Evolutionary conservation across 23 tunicate genomes (phyloP).

Genomic region (Aplidium turbinatum): DNA sequence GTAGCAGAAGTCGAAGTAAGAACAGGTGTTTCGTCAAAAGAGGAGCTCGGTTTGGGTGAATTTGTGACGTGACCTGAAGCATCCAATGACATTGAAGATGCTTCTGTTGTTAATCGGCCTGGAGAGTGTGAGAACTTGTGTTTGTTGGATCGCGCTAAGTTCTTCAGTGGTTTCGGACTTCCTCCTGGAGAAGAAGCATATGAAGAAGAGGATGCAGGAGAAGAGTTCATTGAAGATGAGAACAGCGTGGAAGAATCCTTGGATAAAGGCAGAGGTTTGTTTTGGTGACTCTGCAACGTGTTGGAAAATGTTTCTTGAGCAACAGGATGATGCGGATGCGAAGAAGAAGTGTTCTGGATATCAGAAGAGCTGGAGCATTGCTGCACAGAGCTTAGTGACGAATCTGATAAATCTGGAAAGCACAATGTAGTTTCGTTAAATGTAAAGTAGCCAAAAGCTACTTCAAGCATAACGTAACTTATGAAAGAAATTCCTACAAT

Average conservation of each 20-base stretch:
- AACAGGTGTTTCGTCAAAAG: no score
- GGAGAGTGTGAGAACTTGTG: constrained; percentile 13
- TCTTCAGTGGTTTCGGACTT: constrained; percentile 35
- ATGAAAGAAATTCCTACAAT: no score
- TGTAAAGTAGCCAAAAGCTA: no score
- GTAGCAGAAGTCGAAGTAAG: no score
- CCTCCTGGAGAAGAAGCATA: constrained; percentile 30
- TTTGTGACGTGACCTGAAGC: background rate
- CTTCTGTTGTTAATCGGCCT: background rate
- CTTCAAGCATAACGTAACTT: no score
- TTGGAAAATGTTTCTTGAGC: constrained; percentile 22
- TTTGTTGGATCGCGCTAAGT: background rate
- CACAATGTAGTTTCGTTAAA: no score
- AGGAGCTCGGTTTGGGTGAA: no score
- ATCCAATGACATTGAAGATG: background rate
- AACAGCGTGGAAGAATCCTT: constrained; percentile 15
- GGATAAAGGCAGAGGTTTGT: background rate
- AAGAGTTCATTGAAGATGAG: constrained; percentile 39
- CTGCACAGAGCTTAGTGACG: constrained; percentile 5
- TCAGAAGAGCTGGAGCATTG: background rate
- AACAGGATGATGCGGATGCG: background rate
- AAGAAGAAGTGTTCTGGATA: background rate
- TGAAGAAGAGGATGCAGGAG: constrained; percentile 50
- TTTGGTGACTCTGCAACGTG: constrained; percentile 13
- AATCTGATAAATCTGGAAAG: constrained; percentile 7